phyloP scores from a whole-genome alignment of 2,888 invertebrate species.

The Nephrocerus scutellatus region DNA sequence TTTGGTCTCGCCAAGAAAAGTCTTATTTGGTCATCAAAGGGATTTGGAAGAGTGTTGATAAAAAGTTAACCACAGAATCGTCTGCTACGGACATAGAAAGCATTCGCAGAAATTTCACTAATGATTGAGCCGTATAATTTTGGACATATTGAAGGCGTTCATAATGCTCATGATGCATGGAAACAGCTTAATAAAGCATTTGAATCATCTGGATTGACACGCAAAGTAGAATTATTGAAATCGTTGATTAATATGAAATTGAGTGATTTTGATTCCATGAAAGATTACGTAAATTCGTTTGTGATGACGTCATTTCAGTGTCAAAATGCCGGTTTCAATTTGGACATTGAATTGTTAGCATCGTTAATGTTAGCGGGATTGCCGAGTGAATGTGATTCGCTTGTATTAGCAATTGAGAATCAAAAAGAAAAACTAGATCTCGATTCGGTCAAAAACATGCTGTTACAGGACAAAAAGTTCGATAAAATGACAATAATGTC shows the following conservation, averaged over 20 bases:
- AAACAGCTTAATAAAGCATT: slow-evolving; percentile 14
- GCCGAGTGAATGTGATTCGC: slow-evolving; percentile 2
- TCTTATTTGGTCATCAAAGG: background rate
- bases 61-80: background rate
- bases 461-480: slow-evolving; percentile 16
- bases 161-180: slow-evolving; percentile 19
- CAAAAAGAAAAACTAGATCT: slow-evolving; percentile 3
- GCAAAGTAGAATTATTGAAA: slow-evolving; percentile 9
- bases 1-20: background rate
- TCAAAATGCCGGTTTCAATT: slow-evolving; percentile 6
- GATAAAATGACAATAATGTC: slow-evolving; percentile 6
- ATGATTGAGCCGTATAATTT: slow-evolving; percentile 19
- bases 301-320: slow-evolving; percentile 2
- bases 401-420: slow-evolving; percentile 14
- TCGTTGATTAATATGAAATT: slow-evolving; percentile 2
- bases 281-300: slow-evolving; percentile 1
- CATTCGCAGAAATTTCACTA: slow-evolving; percentile 20
- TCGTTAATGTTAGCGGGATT: slow-evolving; percentile 11
- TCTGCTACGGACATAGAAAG: slow-evolving; percentile 4
- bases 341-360: slow-evolving; percentile 11
- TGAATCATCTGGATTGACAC: slow-evolving; percentile 15
- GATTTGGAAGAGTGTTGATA: background rate
- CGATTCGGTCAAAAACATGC: slow-evolving; percentile 8
- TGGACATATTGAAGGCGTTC: slow-evolving; percentile 16
- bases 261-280: slow-evolving; percentile 1